Evolutionary conservation across 1,140 invertebrate genomes (phyloP).

Genomic region (Penaeus indicus): DNA sequence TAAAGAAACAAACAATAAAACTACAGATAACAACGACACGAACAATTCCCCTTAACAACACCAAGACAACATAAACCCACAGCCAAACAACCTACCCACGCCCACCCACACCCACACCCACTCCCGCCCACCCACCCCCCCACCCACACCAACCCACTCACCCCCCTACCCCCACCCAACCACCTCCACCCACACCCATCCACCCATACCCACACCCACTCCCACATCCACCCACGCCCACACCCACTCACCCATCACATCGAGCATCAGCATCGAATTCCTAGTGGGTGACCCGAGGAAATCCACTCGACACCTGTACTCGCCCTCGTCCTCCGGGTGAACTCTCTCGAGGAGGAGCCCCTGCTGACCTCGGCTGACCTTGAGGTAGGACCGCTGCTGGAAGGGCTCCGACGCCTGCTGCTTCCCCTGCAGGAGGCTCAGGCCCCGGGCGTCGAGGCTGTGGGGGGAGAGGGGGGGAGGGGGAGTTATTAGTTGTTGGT

Average conservation of each 20-base stretch:
- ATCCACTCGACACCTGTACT: constrained; percentile 70
- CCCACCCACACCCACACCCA: no score
- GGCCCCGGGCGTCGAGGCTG: not conserved
- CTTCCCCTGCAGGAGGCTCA: no score
- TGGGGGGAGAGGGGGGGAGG: no score
- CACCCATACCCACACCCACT: no score
- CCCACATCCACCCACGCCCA: constrained; percentile 67
- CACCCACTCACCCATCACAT: constrained; percentile 51
- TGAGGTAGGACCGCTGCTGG: no score
- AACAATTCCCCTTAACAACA: not conserved
- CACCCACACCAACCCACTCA: not conserved
- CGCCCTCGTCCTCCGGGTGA: constrained; percentile 67
- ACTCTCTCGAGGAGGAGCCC: no score
- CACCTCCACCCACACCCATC: not conserved
- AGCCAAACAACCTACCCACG: not conserved
- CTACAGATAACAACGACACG: not conserved
- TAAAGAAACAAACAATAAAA: not conserved
- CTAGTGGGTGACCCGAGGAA: constrained; percentile 69
- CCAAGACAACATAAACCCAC: not conserved
- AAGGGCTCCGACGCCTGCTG: no score
- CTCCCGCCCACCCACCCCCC: not conserved
- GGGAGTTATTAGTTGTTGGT: no score
- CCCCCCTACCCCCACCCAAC: not conserved
- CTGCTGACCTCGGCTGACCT: no score
- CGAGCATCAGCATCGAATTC: constrained; percentile 68